Evolutionary conservation across 2,888 invertebrate genomes (phyloP).

Genomic region (Lottia scabra): DNA sequence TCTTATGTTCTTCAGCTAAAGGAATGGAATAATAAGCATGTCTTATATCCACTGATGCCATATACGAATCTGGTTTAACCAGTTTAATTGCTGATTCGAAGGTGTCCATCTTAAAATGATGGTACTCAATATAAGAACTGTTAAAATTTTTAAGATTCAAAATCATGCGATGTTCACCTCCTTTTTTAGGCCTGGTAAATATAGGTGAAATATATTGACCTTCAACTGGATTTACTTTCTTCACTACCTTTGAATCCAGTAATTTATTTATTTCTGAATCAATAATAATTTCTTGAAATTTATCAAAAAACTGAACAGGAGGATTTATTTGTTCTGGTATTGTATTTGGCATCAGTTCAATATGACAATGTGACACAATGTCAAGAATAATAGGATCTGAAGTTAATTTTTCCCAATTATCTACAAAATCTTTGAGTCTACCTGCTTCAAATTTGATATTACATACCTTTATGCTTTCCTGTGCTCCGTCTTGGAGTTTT

Average conservation of each 20-base stretch:
- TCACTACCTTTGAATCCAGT: no score
- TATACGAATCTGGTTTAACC: neutral
- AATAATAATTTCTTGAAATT: no score
- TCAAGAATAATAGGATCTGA: neutral
- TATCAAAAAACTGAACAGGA: no score
- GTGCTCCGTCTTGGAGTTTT: neutral
- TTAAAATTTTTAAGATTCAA: neutral
- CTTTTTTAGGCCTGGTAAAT: neutral
- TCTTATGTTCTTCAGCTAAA: neutral
- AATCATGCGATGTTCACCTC: neutral
- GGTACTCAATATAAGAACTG: neutral
- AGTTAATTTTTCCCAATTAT: neutral
- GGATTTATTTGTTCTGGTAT: neutral
- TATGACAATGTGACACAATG: neutral
- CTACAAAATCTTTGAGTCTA: neutral
- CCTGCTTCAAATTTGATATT: neutral
- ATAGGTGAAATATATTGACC: neutral
- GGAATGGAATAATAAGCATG: neutral
- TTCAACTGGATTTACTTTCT: no score
- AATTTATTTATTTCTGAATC: no score
- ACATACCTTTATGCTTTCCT: neutral
- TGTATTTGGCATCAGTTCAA: neutral
- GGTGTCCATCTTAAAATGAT: constrained; percentile 1
- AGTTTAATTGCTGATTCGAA: neutral
- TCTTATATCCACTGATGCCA: neutral